Evolutionary conservation across 2,888 invertebrate species (phyloP), one percentile per base, ranked within the genome.

Genomic region (Antitype chi): DNA sequence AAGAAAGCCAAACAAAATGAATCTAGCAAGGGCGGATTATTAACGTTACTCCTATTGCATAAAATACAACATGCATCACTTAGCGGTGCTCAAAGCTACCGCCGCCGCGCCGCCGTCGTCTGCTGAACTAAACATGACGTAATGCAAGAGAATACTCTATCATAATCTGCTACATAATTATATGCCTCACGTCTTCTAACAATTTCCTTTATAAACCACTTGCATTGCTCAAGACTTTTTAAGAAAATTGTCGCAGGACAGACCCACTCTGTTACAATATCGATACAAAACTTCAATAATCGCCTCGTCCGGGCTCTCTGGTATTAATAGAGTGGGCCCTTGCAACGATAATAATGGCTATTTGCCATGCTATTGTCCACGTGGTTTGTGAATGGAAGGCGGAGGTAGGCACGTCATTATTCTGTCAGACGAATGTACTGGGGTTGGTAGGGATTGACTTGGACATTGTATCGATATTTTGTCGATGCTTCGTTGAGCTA

Each of bases 301-400:
- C 92, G 90, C 90, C 89, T 76, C 78, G 69, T 85, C 52, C 78
- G 73, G 57, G 32, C 70, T 79, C 74, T 71, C 92, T 92, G 90
- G 91, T 92, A 93, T 94, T 94, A 94, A 95, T 93, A 94, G 92
- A 91, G 89, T 90, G 77, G 87, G 90, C 90, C 90, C 91, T 91
- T 89, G 91, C 91, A 89, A 91, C 90, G 90, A 92, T 93, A 94
- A 95, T 96, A 96, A 95, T 94, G 91, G 94, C 90, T 96, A 96
- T 96, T 96, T 96, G 95, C 95, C 90, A 91, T 92, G 92, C 95
- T 90, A 95, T 96, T 96, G 96, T 96, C 93, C 93, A 93, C 90
- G 94, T 92, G 93, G 94, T 93, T 92, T 84, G 87, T 94, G 92
- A 95, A 96, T 95, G 92, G 93, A 88, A 90, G 89, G 89, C 91